Base-by-base conservation (phyloP, 2,888 invertebrate species). In the Hoplodrina blanda region DNA sequence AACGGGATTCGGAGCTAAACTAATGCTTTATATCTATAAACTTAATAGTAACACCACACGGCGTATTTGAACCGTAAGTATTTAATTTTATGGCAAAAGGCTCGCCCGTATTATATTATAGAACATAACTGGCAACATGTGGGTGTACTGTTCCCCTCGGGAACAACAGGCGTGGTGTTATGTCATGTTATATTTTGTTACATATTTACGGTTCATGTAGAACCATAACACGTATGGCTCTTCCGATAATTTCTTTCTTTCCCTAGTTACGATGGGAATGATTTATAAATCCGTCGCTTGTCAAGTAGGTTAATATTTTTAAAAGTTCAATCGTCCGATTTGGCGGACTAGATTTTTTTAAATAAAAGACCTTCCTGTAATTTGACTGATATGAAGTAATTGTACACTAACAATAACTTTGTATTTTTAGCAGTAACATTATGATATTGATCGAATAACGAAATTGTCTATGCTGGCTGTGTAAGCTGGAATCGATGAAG, bases 401-500 rank as follows among this genome's bases (percentile, higher is more conserved):
- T 62, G 62, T 76, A 62, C 33, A 62, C 55, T 69, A 67, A 74
- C 71, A 62, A 62, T 69, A 67, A 74, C 63, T 63, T 69, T 77
- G 56, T 75, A 69, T 76, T 75, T 62, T 53, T 69, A 65, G 67
- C 70, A 57, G 78, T 62, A 73, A 70, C 60, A 57, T 72, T 68
- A 69, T 74, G 60, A 57, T 76, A 61, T 66, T 67, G 57, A 69
- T 83, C 30, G 60, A 73, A 57, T 74, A 69, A 76, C 65, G 64
- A 73, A 74, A 80, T 80, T 80, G 71, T 76, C 56, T 77, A 71
- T 78, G 84, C 78, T 80, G 78, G 81, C 78, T 79, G 78, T 81
- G 82, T 85, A 83, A 82, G 82, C 80, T 84, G 76, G 71, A 76
- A 80, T 76, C 69, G 71, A 80, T 77, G 77, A 83, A 86, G 85